Conservation (phyloP, 2,888 invertebrate genomes). For the Erynnis tages region DNA sequence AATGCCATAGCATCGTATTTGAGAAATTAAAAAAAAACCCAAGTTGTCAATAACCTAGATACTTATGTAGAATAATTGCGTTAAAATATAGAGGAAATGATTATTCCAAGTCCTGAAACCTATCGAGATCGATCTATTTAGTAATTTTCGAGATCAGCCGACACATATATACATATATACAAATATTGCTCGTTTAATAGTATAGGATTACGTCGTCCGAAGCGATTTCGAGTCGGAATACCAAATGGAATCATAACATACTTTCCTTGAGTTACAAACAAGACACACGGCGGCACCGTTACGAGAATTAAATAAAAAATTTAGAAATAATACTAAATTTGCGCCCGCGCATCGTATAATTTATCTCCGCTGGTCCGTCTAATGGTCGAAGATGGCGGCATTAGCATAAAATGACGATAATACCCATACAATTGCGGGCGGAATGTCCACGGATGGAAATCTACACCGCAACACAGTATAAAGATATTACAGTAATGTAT, state of each 20-base stretch:
- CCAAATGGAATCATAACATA: constrained; percentile 31
- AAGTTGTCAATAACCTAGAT: too few species aligned
- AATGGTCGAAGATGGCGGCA: constrained; percentile 52
- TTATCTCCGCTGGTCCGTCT: constrained; percentile 43
- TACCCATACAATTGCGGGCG: constrained; percentile 63
- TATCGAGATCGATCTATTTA: too few species aligned
- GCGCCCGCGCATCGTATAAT: constrained; percentile 58
- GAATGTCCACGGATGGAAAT: constrained; percentile 54
- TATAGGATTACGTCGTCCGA: constrained; percentile 22
- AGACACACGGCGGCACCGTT: constrained; percentile 46
- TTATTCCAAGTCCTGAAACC: too few species aligned
- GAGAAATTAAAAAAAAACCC: too few species aligned
- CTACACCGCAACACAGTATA: too few species aligned
- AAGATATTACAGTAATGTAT: too few species aligned
- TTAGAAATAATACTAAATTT: constrained; percentile 53
- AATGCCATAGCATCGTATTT: too few species aligned
- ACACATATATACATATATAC: too few species aligned
- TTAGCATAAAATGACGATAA: constrained; percentile 74
- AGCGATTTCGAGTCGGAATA: constrained; percentile 19
- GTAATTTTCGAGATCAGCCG: too few species aligned
- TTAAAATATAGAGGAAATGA: too few species aligned
- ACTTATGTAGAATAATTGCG: too few species aligned
- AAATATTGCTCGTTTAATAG: too few species aligned
- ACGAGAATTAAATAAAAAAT: constrained; percentile 44
- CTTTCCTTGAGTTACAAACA: constrained; percentile 36